These are phyloP conservation scores for Atherinomorus stipes DNA, from an alignment of 2,113 vertebrate species.

Conservation along the genomic window DNA sequence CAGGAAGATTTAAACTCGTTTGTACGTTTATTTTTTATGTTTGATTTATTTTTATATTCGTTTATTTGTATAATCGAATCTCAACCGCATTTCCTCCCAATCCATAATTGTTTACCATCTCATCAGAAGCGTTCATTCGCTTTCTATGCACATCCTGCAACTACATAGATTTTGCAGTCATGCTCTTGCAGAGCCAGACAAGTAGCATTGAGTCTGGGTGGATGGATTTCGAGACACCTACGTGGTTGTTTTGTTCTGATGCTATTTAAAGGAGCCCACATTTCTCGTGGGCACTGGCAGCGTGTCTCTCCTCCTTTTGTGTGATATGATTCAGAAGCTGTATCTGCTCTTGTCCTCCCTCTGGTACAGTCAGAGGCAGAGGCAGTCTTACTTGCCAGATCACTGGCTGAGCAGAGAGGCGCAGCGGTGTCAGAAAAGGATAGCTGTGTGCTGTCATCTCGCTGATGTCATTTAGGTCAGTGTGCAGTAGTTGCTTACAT, in stretches of 20 bases:
- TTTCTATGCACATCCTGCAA: conserved; percentile 19
- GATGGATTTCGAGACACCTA: conserved; percentile 73
- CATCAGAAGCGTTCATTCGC: background rate
- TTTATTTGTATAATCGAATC: background rate
- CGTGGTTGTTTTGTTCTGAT: conserved; percentile 71
- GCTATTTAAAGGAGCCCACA: conserved; percentile 79
- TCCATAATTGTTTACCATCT: conserved; percentile 18
- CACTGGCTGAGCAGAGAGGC: conserved; percentile 66
- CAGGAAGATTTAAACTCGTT: background rate
- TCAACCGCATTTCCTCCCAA: background rate
- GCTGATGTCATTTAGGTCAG: conserved; percentile 76
- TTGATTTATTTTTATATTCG: background rate
- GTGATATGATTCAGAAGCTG: conserved; percentile 77
- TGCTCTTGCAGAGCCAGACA: conserved; percentile 51
- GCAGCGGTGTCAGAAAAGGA: conserved; percentile 62
- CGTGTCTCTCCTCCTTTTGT: conserved; percentile 72
- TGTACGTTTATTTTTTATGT: conserved; percentile 39
- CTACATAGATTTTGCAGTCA: conserved; percentile 24
- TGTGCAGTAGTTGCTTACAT: conserved; percentile 56
- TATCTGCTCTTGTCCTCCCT: conserved; percentile 75
- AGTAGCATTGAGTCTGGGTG: conserved; percentile 56
- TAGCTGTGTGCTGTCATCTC: conserved; percentile 59
- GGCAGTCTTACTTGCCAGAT: conserved; percentile 68
- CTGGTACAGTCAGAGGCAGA: conserved; percentile 72
- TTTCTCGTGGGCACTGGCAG: conserved; percentile 77